Evolutionary conservation across 2,797 vertebrate genomes (phyloP), one percentile per base, ranked within the genome.

Genomic region (Thamnophis elegans): DNA sequence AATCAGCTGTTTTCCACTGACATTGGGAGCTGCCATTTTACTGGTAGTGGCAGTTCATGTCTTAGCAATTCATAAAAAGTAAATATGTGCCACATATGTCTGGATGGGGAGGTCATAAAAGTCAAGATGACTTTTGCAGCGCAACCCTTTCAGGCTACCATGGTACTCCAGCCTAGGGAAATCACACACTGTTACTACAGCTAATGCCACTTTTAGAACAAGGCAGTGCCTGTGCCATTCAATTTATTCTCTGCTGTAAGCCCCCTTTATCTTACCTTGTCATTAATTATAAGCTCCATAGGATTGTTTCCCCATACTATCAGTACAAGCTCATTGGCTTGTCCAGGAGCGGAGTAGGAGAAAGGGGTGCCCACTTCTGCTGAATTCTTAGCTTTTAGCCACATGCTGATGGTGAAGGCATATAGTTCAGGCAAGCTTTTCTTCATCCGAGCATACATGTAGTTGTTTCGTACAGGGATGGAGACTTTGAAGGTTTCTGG

Each of bases 291-390:
- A 95, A 99, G 98, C 97, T 99, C 99, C 91, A 98, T 96, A 13
- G 99, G 98, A 12, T 98, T 98, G 0, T 97, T 98, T 65, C 98
- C 98, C 25, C 99, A 98, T 94, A 99, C 99, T 94, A 99, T 96
- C 90, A 99, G 97, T 96, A 99, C 99, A 1, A 99, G 97, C 95
- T 99, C 99, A 0, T 99, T 99, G 59, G 98, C 97, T 92, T 99
- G 98, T 28, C 98, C 98, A 0, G 98, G 95, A 32, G 99, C 98
- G 0, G 99, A 99, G 89, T 99, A 99, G 22, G 99, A 99, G 96
- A 99, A 97, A 0, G 98, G 98, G 0, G 99, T 99, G 89, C 99
- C 99, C 5, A 99, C 98, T 86, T 98, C 98, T 0, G 94, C 94
- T 0, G 97, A 96, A 0, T 97, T 97, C 11, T 96, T 97, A 93